Evolutionary conservation across 2,888 invertebrate genomes (phyloP).

Genomic region (Miltochrista miniata): DNA sequence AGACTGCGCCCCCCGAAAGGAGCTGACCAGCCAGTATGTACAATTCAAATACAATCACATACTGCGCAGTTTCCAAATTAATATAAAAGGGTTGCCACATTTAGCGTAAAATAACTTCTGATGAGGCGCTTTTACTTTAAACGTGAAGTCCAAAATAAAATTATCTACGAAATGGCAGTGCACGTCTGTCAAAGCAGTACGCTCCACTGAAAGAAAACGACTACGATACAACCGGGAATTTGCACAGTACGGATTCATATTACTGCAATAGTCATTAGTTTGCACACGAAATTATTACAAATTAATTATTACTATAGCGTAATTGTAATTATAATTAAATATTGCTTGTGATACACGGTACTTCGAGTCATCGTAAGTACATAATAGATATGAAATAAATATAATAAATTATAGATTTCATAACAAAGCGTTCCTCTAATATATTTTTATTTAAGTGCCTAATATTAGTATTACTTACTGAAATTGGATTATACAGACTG

Average conservation of each 20-base stretch:
- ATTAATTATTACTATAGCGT: not conserved
- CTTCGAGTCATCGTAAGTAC: not conserved
- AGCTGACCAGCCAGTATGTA: conserved; percentile 27
- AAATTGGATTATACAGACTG: no score
- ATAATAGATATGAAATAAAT: not conserved
- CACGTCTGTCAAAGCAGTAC: conserved; percentile 12
- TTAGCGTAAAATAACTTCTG: no score
- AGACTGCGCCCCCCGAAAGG: conserved; percentile 39
- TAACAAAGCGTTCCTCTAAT: conserved; percentile 7
- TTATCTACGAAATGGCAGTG: conserved; percentile 7
- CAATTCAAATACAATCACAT: conserved; percentile 19
- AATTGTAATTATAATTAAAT: not conserved
- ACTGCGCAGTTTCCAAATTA: conserved; percentile 41
- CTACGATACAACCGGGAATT: conserved; percentile 6
- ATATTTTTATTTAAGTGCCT: not conserved
- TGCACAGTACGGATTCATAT: conserved; percentile 22
- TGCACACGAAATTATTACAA: conserved; percentile 6
- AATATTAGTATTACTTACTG: not conserved
- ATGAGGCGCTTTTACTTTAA: no score
- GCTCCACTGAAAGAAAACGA: conserved; percentile 11
- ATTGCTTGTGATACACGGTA: conserved; percentile 12
- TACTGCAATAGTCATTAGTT: conserved; percentile 20
- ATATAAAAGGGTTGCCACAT: not conserved
- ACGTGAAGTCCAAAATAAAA: not conserved
- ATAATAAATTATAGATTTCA: conserved; percentile 9